Percentiles rank a stretch among this genome's conserved stretches.
phyloP scores from a whole-genome alignment of 1,140 invertebrate species.

The Thaumatotibia leucotreta region DNA sequence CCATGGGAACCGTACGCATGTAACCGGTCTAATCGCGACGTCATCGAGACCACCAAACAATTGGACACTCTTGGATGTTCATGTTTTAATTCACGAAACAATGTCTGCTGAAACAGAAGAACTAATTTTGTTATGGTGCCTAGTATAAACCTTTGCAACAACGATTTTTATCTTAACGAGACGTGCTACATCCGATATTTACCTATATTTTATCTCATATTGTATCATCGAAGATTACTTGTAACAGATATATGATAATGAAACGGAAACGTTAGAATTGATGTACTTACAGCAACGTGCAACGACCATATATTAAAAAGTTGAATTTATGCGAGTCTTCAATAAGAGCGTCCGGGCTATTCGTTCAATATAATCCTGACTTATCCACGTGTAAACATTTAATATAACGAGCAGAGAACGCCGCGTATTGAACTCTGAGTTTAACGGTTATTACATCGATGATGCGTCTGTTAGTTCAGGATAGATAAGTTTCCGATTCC shows the following conservation, averaged over 20 bases:
- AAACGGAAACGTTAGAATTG: background rate
- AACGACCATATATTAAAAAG: background rate
- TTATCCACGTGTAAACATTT: slow-evolving; percentile 1
- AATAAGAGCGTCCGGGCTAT: background rate
- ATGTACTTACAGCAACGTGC: background rate
- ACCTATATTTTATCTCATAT: background rate
- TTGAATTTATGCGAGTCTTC: background rate
- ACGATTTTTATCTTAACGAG: background rate
- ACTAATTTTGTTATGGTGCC: no score
- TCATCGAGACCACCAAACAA: background rate
- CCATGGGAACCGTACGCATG: slow-evolving; percentile 19
- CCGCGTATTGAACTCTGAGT: background rate
- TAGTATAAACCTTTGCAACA: background rate
- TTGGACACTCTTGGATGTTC: background rate
- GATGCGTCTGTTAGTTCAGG: slow-evolving; percentile 11
- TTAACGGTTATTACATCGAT: background rate
- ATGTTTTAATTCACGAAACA: background rate
- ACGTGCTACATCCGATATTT: background rate
- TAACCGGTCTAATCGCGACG: background rate
- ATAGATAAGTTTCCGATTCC: slow-evolving; percentile 16
- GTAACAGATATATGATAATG: background rate
- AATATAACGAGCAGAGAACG: background rate
- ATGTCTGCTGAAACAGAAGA: background rate
- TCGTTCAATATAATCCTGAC: background rate
- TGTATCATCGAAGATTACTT: background rate